Conservation (phyloP, 2,888 invertebrate genomes). For the Pyralis farinalis region DNA sequence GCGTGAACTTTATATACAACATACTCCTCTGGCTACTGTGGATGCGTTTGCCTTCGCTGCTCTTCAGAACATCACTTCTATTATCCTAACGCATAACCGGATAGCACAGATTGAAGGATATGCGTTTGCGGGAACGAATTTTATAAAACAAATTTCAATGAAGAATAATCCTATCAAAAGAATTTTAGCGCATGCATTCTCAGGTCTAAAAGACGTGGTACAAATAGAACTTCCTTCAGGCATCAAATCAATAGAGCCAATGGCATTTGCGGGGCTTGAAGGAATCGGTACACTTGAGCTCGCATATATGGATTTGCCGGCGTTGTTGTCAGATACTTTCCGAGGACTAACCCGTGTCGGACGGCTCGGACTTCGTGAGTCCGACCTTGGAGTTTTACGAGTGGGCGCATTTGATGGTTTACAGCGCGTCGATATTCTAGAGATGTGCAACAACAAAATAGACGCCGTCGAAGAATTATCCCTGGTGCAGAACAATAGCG, state of each 20-base stretch:
- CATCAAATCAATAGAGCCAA: conserved; percentile 86
- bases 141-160: conserved; percentile 89
- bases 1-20: conserved; percentile 90
- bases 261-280: conserved; percentile 90
- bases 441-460: conserved; percentile 92
- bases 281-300: conserved; percentile 90
- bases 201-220: conserved; percentile 90
- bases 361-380: conserved; percentile 89
- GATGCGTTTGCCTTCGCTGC: conserved; percentile 93
- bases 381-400: conserved; percentile 88
- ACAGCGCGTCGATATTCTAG: conserved; percentile 85
- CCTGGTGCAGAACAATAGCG: conserved; percentile 85
- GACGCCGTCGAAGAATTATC: conserved; percentile 89
- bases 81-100: conserved; percentile 85
- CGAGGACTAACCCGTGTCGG: conserved; percentile 88
- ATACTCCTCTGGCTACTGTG: conserved; percentile 90
- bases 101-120: conserved; percentile 87
- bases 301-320: conserved; percentile 91
- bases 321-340: conserved; percentile 86
- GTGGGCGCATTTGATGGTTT: conserved; percentile 89
- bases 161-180: conserved; percentile 91
- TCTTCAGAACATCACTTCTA: conserved; percentile 88
- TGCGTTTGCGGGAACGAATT: conserved; percentile 93
- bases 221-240: conserved; percentile 92
- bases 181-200: conserved; percentile 91